Evolutionary conservation across 2,113 vertebrate genomes (phyloP).

Genomic region (Pangasianodon gigas): DNA sequence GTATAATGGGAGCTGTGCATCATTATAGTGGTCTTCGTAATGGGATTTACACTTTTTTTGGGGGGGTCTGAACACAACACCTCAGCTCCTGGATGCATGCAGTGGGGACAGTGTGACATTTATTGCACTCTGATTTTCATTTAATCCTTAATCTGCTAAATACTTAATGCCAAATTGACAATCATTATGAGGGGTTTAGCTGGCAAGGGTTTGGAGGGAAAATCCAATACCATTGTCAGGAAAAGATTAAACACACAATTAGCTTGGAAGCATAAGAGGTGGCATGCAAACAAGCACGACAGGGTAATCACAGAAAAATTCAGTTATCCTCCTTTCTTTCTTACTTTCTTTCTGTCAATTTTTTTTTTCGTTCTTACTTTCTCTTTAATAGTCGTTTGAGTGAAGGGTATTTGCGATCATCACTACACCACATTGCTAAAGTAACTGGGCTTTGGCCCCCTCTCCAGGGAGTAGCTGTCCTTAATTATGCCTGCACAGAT

Average conservation of each 20-base stretch:
- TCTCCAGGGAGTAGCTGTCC: slow-evolving; percentile 68
- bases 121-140: slow-evolving; percentile 42
- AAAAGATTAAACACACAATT: slow-evolving; percentile 66
- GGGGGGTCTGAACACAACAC: slow-evolving; percentile 38
- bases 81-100: slow-evolving; percentile 17
- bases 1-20: slow-evolving; percentile 36
- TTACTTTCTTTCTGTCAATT: not conserved
- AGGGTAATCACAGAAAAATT: slow-evolving; percentile 6
- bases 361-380: not conserved
- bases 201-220: slow-evolving; percentile 52
- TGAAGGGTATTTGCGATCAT: slow-evolving; percentile 18
- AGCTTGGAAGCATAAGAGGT: slow-evolving; percentile 58
- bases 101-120: slow-evolving; percentile 43
- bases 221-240: slow-evolving; percentile 54
- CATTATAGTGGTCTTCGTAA: slow-evolving; percentile 37
- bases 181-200: slow-evolving; percentile 61
- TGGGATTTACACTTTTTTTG: slow-evolving; percentile 41
- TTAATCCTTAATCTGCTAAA: slow-evolving; percentile 63
- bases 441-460: slow-evolving; percentile 8
- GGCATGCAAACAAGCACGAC: slow-evolving; percentile 33
- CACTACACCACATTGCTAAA: slow-evolving; percentile 20
- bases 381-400: not conserved
- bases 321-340: not conserved
- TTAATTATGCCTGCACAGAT: slow-evolving; percentile 74
- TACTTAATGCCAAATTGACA: slow-evolving; percentile 66